These are phyloP conservation scores for Drosophila takahashii DNA, from an alignment of 1,140 invertebrate genomes.

Conservation along the genomic window DNA sequence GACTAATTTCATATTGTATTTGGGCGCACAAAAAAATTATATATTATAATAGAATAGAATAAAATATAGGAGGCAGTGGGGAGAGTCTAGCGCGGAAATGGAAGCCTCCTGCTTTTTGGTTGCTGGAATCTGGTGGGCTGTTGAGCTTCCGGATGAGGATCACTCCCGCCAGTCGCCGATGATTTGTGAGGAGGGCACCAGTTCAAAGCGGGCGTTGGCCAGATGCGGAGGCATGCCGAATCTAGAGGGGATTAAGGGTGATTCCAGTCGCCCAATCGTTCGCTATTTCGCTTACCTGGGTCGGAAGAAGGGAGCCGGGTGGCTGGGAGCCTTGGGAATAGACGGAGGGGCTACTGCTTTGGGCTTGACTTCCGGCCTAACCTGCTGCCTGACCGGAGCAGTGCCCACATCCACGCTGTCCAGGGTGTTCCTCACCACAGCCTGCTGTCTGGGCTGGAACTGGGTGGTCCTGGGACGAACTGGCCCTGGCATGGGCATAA, in stretches of 20 bases:
- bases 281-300: conserved; percentile 23
- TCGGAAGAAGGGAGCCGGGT: conserved; percentile 9
- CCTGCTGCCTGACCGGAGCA: conserved; percentile 36
- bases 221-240: conserved; percentile 56
- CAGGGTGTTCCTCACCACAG: conserved; percentile 60
- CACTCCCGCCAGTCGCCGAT: conserved; percentile 74
- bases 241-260: conserved; percentile 7
- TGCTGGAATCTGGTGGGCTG: not conserved
- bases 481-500: conserved; percentile 40
- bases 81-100: not conserved
- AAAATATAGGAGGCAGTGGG: not conserved
- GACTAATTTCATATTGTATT: conserved; percentile 29
- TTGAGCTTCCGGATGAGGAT: not conserved
- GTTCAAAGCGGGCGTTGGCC: conserved; percentile 58
- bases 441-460: conserved; percentile 4
- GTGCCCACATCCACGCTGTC: conserved; percentile 65
- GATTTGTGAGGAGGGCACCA: conserved; percentile 76
- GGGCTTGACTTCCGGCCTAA: conserved; percentile 34
- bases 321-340: not conserved
- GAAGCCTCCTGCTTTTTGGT: not conserved
- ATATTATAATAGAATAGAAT: conserved; percentile 6
- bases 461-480: not conserved
- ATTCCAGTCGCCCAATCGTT: not conserved
- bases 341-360: not conserved
- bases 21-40: conserved; percentile 10